phyloP scores from a whole-genome alignment of 2,113 vertebrate genomes.

The Lamprotornis superbus region DNA sequence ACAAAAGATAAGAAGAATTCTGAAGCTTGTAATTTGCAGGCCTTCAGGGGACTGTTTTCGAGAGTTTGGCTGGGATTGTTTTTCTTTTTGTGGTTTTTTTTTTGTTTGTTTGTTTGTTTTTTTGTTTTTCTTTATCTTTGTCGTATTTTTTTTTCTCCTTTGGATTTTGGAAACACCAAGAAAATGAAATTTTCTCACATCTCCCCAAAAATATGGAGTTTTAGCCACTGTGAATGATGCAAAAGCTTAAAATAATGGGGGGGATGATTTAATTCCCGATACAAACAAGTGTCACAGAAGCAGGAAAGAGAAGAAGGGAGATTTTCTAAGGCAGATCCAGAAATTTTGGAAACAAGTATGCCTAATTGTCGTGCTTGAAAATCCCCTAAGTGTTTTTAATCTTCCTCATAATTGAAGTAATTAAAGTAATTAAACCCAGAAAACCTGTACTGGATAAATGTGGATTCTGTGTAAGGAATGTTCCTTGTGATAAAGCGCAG shows the following conservation, averaged over 20 bases:
- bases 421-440: conserved; percentile 40
- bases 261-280: neutral
- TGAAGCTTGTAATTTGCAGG: neutral
- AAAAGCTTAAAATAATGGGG: neutral
- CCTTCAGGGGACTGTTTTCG: neutral
- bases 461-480: neutral
- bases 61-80: neutral
- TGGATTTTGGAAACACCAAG: neutral
- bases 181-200: neutral
- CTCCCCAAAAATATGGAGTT: neutral
- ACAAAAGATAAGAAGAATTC: conserved; percentile 24
- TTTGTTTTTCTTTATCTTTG: neutral
- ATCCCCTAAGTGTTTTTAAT: neutral
- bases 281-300: neutral
- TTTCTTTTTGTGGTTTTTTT: neutral
- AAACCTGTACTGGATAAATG: neutral
- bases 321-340: neutral
- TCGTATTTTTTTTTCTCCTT: neutral
- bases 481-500: neutral
- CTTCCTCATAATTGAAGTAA: conserved; percentile 6
- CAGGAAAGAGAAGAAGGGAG: neutral
- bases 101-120: too few relatives aligned
- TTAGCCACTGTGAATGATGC: neutral
- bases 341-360: neutral
- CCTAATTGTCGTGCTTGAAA: neutral